Conservation (phyloP, 2,113 vertebrate genomes). For the Tyto alba region DNA sequence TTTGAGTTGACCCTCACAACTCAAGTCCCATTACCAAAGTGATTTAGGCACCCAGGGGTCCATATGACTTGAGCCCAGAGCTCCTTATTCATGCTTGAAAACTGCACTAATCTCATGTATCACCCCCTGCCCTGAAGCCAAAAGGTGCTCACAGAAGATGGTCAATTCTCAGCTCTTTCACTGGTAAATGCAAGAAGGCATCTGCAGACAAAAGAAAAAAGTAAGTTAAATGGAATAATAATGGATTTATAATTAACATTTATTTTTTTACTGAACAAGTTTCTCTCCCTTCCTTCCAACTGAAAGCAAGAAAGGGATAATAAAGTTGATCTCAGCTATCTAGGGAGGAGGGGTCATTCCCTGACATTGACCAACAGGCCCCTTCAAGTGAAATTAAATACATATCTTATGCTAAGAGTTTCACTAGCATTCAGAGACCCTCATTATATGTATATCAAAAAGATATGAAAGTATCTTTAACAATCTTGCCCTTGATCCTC, state of each 20-base stretch:
- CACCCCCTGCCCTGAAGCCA: neutral
- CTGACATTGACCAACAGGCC: neutral
- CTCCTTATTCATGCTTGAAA: neutral
- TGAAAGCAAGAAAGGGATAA: neutral
- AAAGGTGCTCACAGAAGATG: neutral
- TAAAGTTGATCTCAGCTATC: neutral
- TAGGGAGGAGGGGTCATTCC: neutral
- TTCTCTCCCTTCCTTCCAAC: neutral
- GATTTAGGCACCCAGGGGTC: neutral
- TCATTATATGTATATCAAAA: neutral
- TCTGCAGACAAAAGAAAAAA: neutral
- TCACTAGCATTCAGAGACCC: neutral
- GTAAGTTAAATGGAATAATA: neutral
- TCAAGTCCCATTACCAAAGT: neutral
- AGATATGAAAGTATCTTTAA: neutral
- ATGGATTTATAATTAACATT: neutral
- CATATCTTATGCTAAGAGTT: neutral
- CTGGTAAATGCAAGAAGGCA: neutral
- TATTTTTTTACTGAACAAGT: neutral
- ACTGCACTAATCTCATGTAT: neutral
- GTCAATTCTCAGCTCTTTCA: neutral
- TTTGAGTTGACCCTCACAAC: neutral
- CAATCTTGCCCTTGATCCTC: neutral
- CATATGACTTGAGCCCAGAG: neutral
- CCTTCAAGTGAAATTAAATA: neutral